Percentiles rank a stretch among this genome's conserved stretches.
These are phyloP conservation scores for Peromyscus attwateri DNA, from an alignment of 2,797 vertebrate genomes.

Conservation along the genomic window DNA sequence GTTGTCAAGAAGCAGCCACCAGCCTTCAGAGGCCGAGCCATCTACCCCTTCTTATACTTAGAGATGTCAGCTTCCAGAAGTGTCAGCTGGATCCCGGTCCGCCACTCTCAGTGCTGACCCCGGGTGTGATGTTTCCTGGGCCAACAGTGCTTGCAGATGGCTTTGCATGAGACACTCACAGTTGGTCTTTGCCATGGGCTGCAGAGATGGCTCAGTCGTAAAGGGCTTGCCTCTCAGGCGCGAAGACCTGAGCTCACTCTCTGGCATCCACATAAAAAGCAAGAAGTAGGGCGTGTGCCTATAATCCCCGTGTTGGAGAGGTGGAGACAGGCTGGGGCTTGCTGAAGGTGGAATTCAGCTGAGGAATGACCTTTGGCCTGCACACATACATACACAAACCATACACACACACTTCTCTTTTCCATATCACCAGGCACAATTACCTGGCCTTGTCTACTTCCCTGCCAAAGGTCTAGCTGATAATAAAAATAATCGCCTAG, in stretches of 20 bases:
- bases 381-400: background rate
- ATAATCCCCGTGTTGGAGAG: background rate
- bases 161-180: slow-evolving; percentile 78
- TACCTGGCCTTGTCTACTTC: slow-evolving; percentile 88
- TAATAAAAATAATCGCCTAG: slow-evolving; percentile 85
- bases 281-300: background rate
- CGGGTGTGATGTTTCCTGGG: slow-evolving; percentile 84
- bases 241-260: background rate
- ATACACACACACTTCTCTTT: slow-evolving; percentile 38
- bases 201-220: background rate
- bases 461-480: slow-evolving; percentile 85
- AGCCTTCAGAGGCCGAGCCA: slow-evolving; percentile 40
- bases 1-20: slow-evolving; percentile 75
- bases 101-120: background rate
- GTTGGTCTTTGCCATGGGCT: slow-evolving; percentile 17
- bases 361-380: background rate
- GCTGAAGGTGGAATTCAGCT: background rate
- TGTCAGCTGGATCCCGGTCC: slow-evolving; percentile 86
- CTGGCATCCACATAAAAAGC: background rate
- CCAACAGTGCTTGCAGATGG: slow-evolving; percentile 85
- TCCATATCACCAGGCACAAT: slow-evolving; percentile 88
- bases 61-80: slow-evolving; percentile 84
- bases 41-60: slow-evolving; percentile 88
- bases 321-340: background rate
- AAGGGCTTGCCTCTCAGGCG: background rate